Percentiles rank a stretch among this genome's conserved stretches.
Evolutionary conservation across 2,797 vertebrate species (phyloP).

Genomic region (Crocodylus rhombifer): DNA sequence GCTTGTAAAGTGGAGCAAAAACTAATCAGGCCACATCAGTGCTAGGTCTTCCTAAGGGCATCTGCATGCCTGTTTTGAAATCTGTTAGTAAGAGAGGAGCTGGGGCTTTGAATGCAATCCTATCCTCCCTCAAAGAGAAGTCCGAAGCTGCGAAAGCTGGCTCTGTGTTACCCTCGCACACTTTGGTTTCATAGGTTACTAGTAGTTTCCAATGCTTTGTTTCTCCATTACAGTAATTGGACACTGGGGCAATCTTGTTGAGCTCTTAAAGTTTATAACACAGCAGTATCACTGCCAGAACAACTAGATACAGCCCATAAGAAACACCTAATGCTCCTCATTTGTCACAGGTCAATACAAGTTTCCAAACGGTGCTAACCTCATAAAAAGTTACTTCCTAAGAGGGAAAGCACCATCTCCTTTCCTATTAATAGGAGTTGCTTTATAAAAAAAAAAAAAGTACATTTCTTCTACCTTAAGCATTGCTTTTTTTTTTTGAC

Average conservation of each 20-base stretch:
- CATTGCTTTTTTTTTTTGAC: neutral
- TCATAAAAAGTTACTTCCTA: accelerated
- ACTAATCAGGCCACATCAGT: accelerated
- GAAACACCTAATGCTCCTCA: neutral
- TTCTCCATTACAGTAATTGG: neutral
- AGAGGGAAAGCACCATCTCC: neutral
- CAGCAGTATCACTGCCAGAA: neutral
- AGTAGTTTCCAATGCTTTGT: neutral
- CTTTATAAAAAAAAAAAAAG: neutral
- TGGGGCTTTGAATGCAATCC: neutral
- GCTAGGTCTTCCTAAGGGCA: accelerated
- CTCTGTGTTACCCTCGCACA: neutral
- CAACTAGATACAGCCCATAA: neutral
- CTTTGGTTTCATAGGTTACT: neutral
- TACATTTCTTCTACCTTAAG: no score
- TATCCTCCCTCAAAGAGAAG: neutral
- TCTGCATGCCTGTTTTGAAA: neutral
- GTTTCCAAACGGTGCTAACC: neutral
- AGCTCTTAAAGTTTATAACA: neutral
- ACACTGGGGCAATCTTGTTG: neutral
- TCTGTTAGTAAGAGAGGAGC: accelerated
- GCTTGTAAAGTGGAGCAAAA: neutral
- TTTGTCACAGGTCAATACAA: neutral
- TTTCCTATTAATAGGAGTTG: neutral
- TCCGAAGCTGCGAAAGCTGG: neutral